Evolutionary conservation across 2,113 vertebrate genomes (phyloP).

Genomic region (Apaloderma vittatum): DNA sequence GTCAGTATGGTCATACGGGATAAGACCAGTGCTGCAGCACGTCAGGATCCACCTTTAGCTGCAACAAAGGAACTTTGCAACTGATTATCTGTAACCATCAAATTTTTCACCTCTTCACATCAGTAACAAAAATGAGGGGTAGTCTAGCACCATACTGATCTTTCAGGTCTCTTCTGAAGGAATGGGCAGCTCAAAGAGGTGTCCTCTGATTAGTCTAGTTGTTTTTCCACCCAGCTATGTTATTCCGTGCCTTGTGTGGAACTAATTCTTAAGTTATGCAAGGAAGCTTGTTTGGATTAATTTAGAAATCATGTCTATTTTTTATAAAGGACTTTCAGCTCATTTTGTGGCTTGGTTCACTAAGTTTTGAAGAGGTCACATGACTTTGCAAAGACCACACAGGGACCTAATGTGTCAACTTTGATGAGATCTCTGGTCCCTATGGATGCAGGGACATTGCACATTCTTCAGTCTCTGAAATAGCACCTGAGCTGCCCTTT

Average conservation of each 20-base stretch:
- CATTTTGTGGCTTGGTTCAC: slow-evolving; percentile 10
- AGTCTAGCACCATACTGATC: neutral
- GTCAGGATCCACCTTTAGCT: neutral
- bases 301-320: slow-evolving; percentile 15
- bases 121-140: neutral
- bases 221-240: neutral
- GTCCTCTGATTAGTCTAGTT: neutral
- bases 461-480: slow-evolving; percentile 30
- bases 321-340: slow-evolving; percentile 26
- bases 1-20: neutral
- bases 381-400: neutral
- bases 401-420: neutral
- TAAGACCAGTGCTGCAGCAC: neutral
- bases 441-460: neutral
- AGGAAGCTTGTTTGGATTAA: slow-evolving; percentile 6
- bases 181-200: neutral
- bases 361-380: neutral
- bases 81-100: neutral
- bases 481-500: neutral
- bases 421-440: neutral
- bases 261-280: neutral
- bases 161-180: neutral
- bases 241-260: slow-evolving; percentile 19
- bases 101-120: neutral
- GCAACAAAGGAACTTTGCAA: neutral